Conservation (phyloP, 2,888 invertebrate species). For the Nudaria mundana region DNA sequence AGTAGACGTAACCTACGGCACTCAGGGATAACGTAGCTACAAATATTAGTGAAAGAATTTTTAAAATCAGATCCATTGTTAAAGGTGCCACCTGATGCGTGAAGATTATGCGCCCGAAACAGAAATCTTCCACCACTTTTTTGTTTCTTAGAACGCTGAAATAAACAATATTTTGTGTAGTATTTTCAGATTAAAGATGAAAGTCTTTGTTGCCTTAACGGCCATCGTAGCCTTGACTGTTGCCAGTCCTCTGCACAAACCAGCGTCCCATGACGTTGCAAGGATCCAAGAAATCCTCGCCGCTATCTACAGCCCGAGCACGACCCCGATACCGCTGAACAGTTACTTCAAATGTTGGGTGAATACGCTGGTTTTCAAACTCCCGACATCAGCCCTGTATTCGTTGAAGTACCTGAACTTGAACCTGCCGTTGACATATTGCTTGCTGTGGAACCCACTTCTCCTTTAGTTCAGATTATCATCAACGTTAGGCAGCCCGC, state of each 20-base stretch:
- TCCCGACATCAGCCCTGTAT: slow-evolving; percentile 3
- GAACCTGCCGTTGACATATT: background rate
- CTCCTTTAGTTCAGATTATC: slow-evolving; percentile 1
- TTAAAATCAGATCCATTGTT: too few relatives aligned
- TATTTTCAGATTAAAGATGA: slow-evolving; percentile 34
- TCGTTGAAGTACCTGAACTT: background rate
- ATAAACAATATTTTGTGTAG: too few relatives aligned
- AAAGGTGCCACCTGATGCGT: too few relatives aligned
- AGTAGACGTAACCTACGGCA: too few relatives aligned
- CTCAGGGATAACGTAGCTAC: too few relatives aligned
- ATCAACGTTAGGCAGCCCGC: background rate
- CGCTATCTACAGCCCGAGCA: slow-evolving; percentile 52
- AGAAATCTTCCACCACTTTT: too few relatives aligned
- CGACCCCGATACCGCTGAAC: slow-evolving; percentile 49
- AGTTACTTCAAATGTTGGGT: slow-evolving; percentile 41
- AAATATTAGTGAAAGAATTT: too few relatives aligned
- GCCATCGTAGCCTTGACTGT: slow-evolving; percentile 41
- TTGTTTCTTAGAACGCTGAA: too few relatives aligned
- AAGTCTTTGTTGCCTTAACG: slow-evolving; percentile 47
- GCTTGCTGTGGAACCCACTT: too few relatives aligned
- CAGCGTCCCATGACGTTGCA: background rate
- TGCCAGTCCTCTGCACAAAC: slow-evolving; percentile 26
- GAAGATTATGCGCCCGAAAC: too few relatives aligned
- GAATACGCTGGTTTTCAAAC: slow-evolving; percentile 22
- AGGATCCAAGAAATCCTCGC: slow-evolving; percentile 40